Evolutionary conservation across 2,888 invertebrate species (phyloP).

Genomic region (Ctenicera cuprea): DNA sequence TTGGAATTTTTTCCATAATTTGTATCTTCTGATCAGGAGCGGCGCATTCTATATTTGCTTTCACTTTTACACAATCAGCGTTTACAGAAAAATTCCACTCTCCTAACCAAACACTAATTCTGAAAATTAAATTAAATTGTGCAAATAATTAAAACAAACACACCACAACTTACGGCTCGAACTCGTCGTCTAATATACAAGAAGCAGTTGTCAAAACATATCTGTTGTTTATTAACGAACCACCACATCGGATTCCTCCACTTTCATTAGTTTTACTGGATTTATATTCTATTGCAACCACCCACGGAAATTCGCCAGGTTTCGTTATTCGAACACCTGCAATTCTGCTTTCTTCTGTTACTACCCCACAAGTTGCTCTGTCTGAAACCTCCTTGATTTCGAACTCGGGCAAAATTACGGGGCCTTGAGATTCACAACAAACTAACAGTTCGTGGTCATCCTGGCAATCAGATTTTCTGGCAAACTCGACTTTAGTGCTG

Average conservation of each 20-base stretch:
- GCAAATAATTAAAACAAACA: background rate
- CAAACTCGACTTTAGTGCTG: conserved; percentile 57
- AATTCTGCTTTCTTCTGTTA: conserved; percentile 31
- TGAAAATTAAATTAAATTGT: conserved; percentile 1
- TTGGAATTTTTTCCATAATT: conserved; percentile 68
- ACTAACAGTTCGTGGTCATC: conserved; percentile 72
- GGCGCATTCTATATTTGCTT: conserved; percentile 64
- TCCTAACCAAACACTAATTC: conserved; percentile 77
- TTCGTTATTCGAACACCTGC: conserved; percentile 64
- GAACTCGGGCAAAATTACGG: background rate
- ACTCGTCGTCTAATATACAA: conserved; percentile 58
- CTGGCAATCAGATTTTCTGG: conserved; percentile 73
- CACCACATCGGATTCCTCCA: conserved; percentile 66
- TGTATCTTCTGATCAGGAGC: conserved; percentile 65
- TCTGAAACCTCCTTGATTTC: background rate
- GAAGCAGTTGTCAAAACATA: conserved; percentile 73
- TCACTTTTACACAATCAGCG: conserved; percentile 62
- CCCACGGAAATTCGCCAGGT: conserved; percentile 72
- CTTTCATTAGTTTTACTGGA: conserved; percentile 16
- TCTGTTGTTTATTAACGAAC: conserved; percentile 70
- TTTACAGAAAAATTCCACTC: conserved; percentile 71
- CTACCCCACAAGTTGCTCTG: conserved; percentile 33
- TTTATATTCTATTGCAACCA: conserved; percentile 70
- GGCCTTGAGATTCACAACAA: conserved; percentile 68
- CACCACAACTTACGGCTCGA: background rate